These are phyloP conservation scores for Alces alces DNA, from an alignment of 2,113 vertebrate genomes.

Conservation along the genomic window DNA sequence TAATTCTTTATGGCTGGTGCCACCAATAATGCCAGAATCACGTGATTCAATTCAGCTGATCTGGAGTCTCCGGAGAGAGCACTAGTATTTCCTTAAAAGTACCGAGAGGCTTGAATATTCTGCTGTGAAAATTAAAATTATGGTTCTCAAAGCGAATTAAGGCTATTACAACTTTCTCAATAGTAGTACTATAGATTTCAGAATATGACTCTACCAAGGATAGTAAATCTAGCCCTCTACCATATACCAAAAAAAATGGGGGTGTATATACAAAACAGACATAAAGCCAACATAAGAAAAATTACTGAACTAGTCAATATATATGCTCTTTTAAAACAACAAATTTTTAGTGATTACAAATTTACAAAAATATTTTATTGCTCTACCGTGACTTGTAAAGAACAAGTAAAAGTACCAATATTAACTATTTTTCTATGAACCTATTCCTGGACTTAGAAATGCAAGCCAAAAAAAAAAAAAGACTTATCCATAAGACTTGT, in stretches of 20 bases:
- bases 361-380: neutral
- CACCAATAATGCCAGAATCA: neutral
- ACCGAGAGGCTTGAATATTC: neutral
- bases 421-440: neutral
- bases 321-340: neutral
- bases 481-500: neutral
- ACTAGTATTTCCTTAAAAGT: neutral
- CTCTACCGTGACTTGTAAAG: neutral
- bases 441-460: neutral
- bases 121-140: neutral
- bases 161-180: neutral
- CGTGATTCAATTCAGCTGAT: neutral
- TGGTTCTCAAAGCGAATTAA: neutral
- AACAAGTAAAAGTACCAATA: neutral
- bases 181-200: neutral
- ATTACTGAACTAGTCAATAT: neutral
- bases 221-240: neutral
- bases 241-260: neutral
- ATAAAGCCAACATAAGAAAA: conserved; percentile 20
- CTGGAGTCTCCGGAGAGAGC: neutral
- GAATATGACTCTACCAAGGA: neutral
- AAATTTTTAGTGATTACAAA: neutral
- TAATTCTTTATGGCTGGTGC: neutral
- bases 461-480: neutral
- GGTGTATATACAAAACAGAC: neutral